Percentiles rank a stretch among this genome's conserved stretches.
Evolutionary conservation across 1,140 invertebrate genomes (phyloP).

Genomic region (Polyergus mexicanus): DNA sequence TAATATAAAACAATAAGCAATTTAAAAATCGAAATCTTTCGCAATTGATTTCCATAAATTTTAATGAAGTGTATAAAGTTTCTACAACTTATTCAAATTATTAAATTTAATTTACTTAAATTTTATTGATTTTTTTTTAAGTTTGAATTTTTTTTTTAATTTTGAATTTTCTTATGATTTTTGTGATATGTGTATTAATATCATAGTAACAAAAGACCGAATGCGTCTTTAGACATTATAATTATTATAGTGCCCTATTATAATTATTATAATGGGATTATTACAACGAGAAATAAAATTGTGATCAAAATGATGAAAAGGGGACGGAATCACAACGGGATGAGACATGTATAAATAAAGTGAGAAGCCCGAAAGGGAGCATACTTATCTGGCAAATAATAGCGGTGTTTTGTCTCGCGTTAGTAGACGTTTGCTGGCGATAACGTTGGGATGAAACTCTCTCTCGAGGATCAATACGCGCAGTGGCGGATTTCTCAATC

Average conservation of each 20-base stretch:
- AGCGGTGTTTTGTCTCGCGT: slow-evolving; percentile 27
- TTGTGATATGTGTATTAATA: background rate
- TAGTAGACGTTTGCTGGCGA: slow-evolving; percentile 10
- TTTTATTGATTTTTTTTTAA: background rate
- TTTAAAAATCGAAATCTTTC: background rate
- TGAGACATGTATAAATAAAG: background rate
- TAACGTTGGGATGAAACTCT: slow-evolving; percentile 37
- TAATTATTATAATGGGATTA: background rate
- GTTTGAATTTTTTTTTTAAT: background rate
- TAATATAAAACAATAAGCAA: background rate
- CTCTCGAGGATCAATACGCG: slow-evolving; percentile 45
- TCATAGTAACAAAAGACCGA: background rate
- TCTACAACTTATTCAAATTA: background rate
- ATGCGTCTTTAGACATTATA: background rate
- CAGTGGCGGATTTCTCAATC: slow-evolving; percentile 49
- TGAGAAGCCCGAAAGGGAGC: background rate
- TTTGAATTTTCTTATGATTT: no score
- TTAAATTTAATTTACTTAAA: slow-evolving; percentile 6
- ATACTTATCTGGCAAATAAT: slow-evolving; percentile 41
- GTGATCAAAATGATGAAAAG: background rate
- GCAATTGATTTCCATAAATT: background rate
- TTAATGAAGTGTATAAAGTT: background rate
- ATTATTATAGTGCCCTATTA: background rate
- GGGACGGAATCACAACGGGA: background rate
- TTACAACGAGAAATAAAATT: background rate